phyloP scores from a whole-genome alignment of 2,888 invertebrate genomes.

The Rhamnusium bicolor region DNA sequence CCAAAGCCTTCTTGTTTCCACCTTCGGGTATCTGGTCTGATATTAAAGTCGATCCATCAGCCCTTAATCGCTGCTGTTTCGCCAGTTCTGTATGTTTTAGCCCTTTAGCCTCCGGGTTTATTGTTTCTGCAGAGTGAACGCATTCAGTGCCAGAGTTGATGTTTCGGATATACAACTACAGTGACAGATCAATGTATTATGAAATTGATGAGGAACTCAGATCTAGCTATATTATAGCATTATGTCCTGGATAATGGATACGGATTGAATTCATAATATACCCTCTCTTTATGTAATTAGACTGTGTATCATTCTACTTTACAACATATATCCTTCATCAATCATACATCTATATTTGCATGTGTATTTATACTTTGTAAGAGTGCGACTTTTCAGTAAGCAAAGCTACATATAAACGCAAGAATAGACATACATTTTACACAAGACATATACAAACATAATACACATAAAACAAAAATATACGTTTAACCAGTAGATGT shows the following conservation, averaged over 20 bases:
- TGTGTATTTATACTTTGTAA: too few relatives aligned
- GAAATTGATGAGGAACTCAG: constrained; percentile 14
- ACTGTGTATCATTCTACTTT: neutral
- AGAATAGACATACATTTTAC: too few relatives aligned
- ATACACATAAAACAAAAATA: too few relatives aligned
- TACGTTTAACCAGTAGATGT: too few relatives aligned
- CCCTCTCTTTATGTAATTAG: neutral
- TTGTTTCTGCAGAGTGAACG: constrained; percentile 19
- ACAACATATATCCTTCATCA: neutral
- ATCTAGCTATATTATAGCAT: neutral
- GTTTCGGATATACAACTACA: constrained; percentile 4
- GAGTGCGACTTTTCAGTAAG: too few relatives aligned
- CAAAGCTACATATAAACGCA: too few relatives aligned
- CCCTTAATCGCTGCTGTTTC: constrained; percentile 31
- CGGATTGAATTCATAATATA: constrained; percentile 9
- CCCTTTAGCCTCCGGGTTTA: constrained; percentile 5
- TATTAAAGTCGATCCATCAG: constrained; percentile 60
- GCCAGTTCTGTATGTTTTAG: neutral
- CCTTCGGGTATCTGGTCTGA: constrained; percentile 52
- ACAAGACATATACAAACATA: too few relatives aligned
- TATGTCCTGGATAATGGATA: constrained; percentile 14
- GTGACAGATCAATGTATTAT: constrained; percentile 24
- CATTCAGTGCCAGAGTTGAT: constrained; percentile 1
- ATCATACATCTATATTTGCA: neutral
- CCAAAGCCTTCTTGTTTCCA: constrained; percentile 59